Evolutionary conservation across 1,140 invertebrate species (phyloP), one percentile per base, ranked within the genome.

Genomic region (Contarinia nasturtii): DNA sequence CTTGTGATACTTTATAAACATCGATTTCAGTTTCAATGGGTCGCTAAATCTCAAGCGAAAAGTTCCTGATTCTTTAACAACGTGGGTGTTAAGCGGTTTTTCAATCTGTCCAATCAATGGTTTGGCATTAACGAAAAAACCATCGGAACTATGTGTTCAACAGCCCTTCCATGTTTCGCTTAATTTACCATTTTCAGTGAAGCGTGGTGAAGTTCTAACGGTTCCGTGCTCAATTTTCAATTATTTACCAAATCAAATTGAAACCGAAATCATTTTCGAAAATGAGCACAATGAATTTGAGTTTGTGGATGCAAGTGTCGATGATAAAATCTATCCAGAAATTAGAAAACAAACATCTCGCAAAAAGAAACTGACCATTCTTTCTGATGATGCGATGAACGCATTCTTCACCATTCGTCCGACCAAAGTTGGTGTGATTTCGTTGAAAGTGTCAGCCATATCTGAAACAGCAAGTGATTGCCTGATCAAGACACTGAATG

Each of bases 41-140:
- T 50, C 41, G 0, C 53, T 58, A 7, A 69, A 70, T 27, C 65
- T 66, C 38, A 46, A 38, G 0, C 59, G 57, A 38, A 64, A 60
- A 45, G 79, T 90, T 22, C 93, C 93, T 1, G 81, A 89, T 51
- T 85, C 86, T 0, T 87, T 96, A 10, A 94, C 88, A 0, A 88
- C 86, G 1, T 97, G 92, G 90, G 72, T 86, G 17, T 72, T 96
- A 0, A 86, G 83, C 33, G 94, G 86, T 1, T 98, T 98, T 61
- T 88, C 93, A 1, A 68, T 97, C 36, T 86, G 91, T 65, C 70
- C 81, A 1, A 67, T 80, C 7, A 67, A 79, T 47, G 94, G 93
- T 17, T 70, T 98, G 1, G 90, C 87, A 2, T 67, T 97, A 3
- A 77, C 85, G 11, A 64, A 78, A 44, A 58, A 68, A 49, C 69